phyloP scores from a whole-genome alignment of 2,888 invertebrate genomes.

The Acrobasis repandana region DNA sequence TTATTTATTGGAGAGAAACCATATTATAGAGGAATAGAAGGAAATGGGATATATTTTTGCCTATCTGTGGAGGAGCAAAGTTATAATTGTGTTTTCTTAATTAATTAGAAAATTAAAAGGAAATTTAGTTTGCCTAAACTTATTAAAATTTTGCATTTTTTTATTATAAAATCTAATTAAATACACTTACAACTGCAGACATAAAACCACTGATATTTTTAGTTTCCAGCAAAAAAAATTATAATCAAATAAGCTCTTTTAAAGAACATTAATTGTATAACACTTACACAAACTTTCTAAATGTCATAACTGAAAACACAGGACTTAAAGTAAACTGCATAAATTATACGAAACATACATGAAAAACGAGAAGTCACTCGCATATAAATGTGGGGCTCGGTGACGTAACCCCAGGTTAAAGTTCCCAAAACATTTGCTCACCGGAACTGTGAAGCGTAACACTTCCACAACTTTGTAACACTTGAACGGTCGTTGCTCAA shows the following conservation, averaged over 20 bases:
- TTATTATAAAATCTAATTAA: no score
- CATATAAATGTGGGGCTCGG: conserved; percentile 8
- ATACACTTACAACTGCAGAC: no score
- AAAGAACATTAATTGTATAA: not conserved
- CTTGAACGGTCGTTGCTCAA: conserved; percentile 13
- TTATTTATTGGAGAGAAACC: no score
- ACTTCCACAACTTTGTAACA: conserved; percentile 18
- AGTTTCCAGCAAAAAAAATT: no score
- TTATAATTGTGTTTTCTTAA: no score
- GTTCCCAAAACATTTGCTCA: conserved; percentile 25
- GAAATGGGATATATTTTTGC: no score
- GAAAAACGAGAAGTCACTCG: not conserved
- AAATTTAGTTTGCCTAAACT: no score
- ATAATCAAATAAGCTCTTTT: not conserved
- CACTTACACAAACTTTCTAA: conserved; percentile 8
- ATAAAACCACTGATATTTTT: no score
- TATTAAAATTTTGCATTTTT: no score
- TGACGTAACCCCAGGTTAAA: conserved; percentile 25
- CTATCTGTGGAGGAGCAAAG: no score
- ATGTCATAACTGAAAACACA: conserved; percentile 2
- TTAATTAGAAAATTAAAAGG: no score
- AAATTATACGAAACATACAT: conserved; percentile 8
- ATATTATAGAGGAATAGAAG: no score
- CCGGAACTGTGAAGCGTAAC: conserved; percentile 27
- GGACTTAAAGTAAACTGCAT: conserved; percentile 1